phyloP scores from a whole-genome alignment of 30 jellyfish, hydroid and myxozoan species.

The Chironex yamaguchii region DNA sequence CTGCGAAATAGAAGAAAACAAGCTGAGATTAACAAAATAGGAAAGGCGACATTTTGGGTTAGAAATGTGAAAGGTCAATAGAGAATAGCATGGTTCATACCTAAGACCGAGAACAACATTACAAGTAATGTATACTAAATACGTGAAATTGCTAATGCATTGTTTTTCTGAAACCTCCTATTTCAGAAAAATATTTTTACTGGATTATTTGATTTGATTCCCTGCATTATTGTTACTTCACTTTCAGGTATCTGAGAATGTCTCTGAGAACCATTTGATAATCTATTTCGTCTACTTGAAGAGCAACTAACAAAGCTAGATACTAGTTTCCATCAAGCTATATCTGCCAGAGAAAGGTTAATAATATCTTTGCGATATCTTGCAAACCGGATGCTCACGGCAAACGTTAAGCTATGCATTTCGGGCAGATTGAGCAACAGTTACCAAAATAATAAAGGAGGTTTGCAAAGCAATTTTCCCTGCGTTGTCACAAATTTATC shows the following conservation, averaged over 20 bases:
- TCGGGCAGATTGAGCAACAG: constrained; percentile 8
- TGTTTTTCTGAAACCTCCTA: too few species aligned
- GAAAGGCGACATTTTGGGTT: too few species aligned
- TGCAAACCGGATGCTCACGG: constrained; percentile 1
- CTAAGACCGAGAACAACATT: too few species aligned
- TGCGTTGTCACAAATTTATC: constrained; percentile 1
- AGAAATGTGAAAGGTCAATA: too few species aligned
- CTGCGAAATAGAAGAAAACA: too few species aligned
- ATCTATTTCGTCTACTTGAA: constrained; percentile 12
- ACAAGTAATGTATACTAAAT: too few species aligned
- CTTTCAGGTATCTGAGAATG: constrained; percentile 41
- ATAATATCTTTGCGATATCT: not conserved
- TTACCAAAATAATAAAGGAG: constrained; percentile 1
- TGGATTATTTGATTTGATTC: too few species aligned
- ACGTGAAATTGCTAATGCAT: too few species aligned
- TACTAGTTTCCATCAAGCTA: constrained; percentile 39
- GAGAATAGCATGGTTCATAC: too few species aligned
- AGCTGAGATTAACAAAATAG: too few species aligned
- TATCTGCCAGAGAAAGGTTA: constrained; percentile 7
- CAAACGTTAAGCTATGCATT: not conserved
- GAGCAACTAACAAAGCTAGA: constrained; percentile 16
- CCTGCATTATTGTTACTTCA: too few species aligned
- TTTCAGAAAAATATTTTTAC: too few species aligned
- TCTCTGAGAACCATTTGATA: constrained; percentile 49
- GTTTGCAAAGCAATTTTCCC: constrained; percentile 11